Base-by-base conservation (phyloP, 1,140 invertebrate species). In the Cotesia vestalis region DNA sequence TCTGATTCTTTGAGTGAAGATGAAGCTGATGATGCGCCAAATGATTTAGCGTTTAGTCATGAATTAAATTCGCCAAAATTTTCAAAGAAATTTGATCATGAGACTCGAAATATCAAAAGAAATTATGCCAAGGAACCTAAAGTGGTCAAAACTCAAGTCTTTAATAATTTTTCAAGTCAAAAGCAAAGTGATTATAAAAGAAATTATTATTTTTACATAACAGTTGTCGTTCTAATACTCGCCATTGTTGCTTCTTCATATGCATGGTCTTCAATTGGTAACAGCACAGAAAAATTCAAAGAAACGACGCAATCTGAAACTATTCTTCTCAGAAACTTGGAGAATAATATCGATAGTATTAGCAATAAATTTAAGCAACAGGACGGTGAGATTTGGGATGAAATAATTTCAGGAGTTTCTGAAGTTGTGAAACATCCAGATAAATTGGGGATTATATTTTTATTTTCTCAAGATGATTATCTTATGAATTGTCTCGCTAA, bases 401-500 rank as follows among this genome's bases (percentile, higher is more conserved):
- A 81, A 36, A 76, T 82, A 66, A 70, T 63, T 38, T 69, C 75
- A 20, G 77, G 77, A 11, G 77, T 84, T 63, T 63, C 68, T 4
- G 78, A 78, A 38, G 57, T 80, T 35, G 66, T 78, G 35, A 36
- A 66, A 5, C 55, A 73, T 36, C 76, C 77, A 3, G 62, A 64
- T 4, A 79, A 69, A 69, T 78, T 78, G 6, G 73, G 76, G 4
- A 76, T 81, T 60, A 77, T 85, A 61, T 27, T 83, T 20, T 69
- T 85, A 4, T 79, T 84, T 66, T 80, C 79, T 11, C 77, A 79
- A 66, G 72, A 78, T 34, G 73, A 38, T 1, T 4, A 73, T 40
- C 74, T 78, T 12, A 74, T 82, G 64, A 66, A 78, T 62, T 85
- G 84, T 72, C 77, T 85, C 4, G 80, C 81, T 40, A 53, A 59